These are phyloP conservation scores for Myodes glareolus DNA, from an alignment of 2,113 vertebrate species.

Conservation along the genomic window DNA sequence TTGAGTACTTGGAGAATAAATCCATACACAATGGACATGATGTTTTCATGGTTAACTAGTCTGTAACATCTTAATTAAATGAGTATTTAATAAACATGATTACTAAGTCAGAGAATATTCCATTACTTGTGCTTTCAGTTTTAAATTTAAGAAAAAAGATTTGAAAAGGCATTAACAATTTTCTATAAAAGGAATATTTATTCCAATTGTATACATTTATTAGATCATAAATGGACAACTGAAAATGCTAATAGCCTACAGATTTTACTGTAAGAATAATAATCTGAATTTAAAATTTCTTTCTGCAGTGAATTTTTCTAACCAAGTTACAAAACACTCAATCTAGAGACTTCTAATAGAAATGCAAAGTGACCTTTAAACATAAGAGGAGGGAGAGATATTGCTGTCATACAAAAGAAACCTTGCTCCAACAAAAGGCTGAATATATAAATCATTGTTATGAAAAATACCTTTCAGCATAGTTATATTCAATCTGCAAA, in stretches of 20 bases:
- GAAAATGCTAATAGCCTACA: conserved; percentile 58
- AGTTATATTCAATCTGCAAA: conserved; percentile 82
- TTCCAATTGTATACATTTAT: conserved; percentile 49
- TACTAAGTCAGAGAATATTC: conserved; percentile 21
- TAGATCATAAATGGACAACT: conserved; percentile 67
- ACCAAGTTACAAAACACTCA: conserved; percentile 67
- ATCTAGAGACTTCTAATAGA: conserved; percentile 70
- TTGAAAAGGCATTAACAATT: conserved; percentile 39
- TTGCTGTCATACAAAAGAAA: conserved; percentile 70
- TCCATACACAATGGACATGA: not conserved
- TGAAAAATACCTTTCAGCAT: conserved; percentile 82
- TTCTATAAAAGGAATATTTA: conserved; percentile 36
- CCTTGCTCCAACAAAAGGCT: conserved; percentile 71
- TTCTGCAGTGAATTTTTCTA: conserved; percentile 65
- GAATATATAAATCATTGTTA: conserved; percentile 80
- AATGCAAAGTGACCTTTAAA: conserved; percentile 74
- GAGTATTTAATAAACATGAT: conserved; percentile 19
- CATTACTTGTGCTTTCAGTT: conserved; percentile 33
- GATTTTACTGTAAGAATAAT: conserved; percentile 58
- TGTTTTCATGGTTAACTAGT: not conserved
- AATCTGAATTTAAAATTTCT: conserved; percentile 76
- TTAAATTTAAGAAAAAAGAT: conserved; percentile 34
- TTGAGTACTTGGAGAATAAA: not conserved
- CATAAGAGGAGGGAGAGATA: conserved; percentile 69
- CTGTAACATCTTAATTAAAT: conserved; percentile 6